These are phyloP conservation scores for Dryobota labecula DNA, from an alignment of 2,888 invertebrate genomes.

Conservation along the genomic window DNA sequence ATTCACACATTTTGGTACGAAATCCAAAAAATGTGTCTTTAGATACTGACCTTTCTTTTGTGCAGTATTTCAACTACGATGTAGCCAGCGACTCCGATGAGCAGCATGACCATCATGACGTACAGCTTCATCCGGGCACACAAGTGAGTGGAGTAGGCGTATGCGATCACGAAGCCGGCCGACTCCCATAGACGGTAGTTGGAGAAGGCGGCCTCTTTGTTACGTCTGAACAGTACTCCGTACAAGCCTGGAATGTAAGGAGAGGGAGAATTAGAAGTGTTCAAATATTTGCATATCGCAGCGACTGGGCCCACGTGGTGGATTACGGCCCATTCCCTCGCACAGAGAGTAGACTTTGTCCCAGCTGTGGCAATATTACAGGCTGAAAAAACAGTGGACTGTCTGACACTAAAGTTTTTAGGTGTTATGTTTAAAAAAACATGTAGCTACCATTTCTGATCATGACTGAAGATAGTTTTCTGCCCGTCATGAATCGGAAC, in stretches of 20 bases:
- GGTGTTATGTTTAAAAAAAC: neutral
- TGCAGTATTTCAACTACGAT: slow-evolving; percentile 95
- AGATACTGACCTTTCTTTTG: slow-evolving; percentile 92
- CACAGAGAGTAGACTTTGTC: neutral
- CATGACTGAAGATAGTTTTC: neutral
- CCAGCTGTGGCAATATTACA: neutral
- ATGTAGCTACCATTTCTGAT: neutral
- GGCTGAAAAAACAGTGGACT: neutral
- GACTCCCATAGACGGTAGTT: slow-evolving; percentile 98
- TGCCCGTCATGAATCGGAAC: neutral
- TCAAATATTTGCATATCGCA: neutral
- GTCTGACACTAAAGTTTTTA: neutral
- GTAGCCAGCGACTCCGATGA: slow-evolving; percentile 94
- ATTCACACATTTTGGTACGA: no score
- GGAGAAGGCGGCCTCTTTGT: slow-evolving; percentile 98
- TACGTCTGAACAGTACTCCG: slow-evolving; percentile 95
- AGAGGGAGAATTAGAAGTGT: slow-evolving; percentile 1
- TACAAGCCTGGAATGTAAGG: slow-evolving; percentile 92
- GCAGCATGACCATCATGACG: slow-evolving; percentile 94
- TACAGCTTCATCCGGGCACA: slow-evolving; percentile 96
- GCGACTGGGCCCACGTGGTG: neutral
- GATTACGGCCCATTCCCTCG: no score
- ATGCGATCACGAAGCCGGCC: slow-evolving; percentile 96
- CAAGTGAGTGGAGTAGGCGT: slow-evolving; percentile 96
- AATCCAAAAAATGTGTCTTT: neutral